Evolutionary conservation across 2,888 invertebrate species (phyloP).

Genomic region (Leucoptera coffeella): DNA sequence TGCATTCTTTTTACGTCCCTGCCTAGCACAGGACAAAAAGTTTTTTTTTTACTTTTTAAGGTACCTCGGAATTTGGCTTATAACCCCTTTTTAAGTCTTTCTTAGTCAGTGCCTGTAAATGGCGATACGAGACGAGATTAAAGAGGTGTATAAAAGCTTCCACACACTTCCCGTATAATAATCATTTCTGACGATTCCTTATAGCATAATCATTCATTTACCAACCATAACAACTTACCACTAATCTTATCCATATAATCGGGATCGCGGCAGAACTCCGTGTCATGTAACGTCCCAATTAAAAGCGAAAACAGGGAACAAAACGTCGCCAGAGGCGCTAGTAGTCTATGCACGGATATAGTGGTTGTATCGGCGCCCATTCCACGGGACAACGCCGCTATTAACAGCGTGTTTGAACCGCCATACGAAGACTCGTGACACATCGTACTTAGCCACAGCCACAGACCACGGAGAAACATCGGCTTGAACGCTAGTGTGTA

Average conservation of each 20-base stretch:
- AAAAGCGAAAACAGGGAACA: constrained; percentile 76
- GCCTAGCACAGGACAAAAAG: too few relatives aligned
- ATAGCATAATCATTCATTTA: too few relatives aligned
- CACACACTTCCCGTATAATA: too few relatives aligned
- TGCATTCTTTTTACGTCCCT: too few relatives aligned
- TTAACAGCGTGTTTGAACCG: constrained; percentile 48
- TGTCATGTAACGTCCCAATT: constrained; percentile 78
- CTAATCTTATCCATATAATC: constrained; percentile 42
- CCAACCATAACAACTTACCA: constrained; percentile 15
- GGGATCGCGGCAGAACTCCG: constrained; percentile 59
- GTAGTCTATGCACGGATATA: constrained; percentile 59
- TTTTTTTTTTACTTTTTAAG: too few relatives aligned
- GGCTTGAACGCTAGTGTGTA: constrained; percentile 78
- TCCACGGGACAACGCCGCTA: constrained; percentile 64
- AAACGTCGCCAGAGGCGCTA: constrained; percentile 77
- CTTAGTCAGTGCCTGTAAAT: too few relatives aligned
- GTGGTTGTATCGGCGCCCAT: constrained; percentile 47
- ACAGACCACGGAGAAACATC: constrained; percentile 67
- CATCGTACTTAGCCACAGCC: constrained; percentile 55
- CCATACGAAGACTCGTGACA: constrained; percentile 28
- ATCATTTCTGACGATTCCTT: too few relatives aligned
- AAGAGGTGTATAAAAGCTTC: too few relatives aligned
- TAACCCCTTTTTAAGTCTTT: too few relatives aligned
- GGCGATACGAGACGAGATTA: too few relatives aligned
- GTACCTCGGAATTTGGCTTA: too few relatives aligned